Evolutionary conservation across 2,113 vertebrate species (phyloP), one percentile per base, ranked within the genome.

Genomic region (Bubalus kerabau): DNA sequence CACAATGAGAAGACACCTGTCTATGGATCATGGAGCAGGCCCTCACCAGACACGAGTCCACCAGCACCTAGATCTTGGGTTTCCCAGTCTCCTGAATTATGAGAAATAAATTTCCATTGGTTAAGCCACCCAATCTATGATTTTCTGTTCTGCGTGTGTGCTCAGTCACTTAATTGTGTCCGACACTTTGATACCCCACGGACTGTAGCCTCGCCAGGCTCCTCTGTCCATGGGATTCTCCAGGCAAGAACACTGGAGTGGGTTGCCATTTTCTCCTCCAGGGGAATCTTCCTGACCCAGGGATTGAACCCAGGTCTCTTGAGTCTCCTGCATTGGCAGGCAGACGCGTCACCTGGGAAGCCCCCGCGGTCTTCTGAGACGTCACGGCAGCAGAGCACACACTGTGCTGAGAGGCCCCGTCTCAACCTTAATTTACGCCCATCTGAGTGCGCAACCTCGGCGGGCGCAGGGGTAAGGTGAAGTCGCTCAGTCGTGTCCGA

Each of bases 171-270:
- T 0, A 1, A 12, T 16, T 1, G 36, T 13, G 67, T 14, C 71
- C 0, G 0, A 13, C 36, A 1, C 71, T 43, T 7, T 12, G 11
- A 13, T 7, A 2, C 11, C 21, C 71, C 67, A 1, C 0, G 5
- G 36, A 2, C 67, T 24, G 67, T 2, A 13, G 67, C 19, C 32
- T 21, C 3, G 36, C 71, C 36, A 24, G 36, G 21, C 67, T 3
- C 36, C 36, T 24, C 36, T 7, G 71, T 6, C 36, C 71, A 2
- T 0, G 71, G 71, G 11, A 7, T 1, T 43, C 36, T 74, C 21
- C 11, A 43, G 71, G 71, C 71, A 2, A 7, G n/a, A 13, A 14
- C 1, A 0, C 19, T 74, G 21, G 36, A 40, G 36, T 1, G 71
- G 71, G 71, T 1, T 24, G 71, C 36, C 67, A 43, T 14, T 3